Evolutionary conservation across 2,113 vertebrate species (phyloP), one percentile per base, ranked within the genome.

Genomic region (Salvelinus fontinalis): DNA sequence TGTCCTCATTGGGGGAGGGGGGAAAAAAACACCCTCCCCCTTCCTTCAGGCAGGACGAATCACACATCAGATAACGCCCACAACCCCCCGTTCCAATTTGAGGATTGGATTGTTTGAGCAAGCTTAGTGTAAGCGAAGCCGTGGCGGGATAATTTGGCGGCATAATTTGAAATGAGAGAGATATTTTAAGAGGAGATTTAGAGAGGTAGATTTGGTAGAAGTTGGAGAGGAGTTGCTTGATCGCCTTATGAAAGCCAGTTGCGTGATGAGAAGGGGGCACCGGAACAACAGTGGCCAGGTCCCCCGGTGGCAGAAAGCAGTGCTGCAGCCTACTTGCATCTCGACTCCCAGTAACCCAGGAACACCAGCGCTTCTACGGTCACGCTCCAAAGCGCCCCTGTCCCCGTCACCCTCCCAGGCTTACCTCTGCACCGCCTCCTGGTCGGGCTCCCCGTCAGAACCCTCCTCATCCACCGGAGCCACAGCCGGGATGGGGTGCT

Each of bases 401-500:
- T 83, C 48, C 71, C 62, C 1, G 1, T 5, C 51, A 3, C 24
- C 73, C 59, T 18, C 12, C 60, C 24, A 54, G 18, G 84, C 85
- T 95, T 95, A 99, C 97, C 98, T 98, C 94, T 99, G 97, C 89
- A 99, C 98, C 8, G 97, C 98, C 76, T 99, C 98, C 87, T 97
- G 97, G 72, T 99, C 97, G 0, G 97, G 98, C 87, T 99, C 98
- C 80, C 97, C 97, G 0, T 99, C 98, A 0, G 98, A 99, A 76
- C 95, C 95, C 90, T 99, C 98, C 91, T 99, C 98, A 14, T 99
- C 98, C 93, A 99, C 97, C 0, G 97, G 97, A 83, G 97, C 95
- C 65, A 99, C 98, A 0, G 95, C 96, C 11, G 96, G 94, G 72
- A 97, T 97, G 34, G 97, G 96, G 79, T 95, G 94, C 94, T 95